phyloP scores from a whole-genome alignment of 2,888 invertebrate species.

The Parnassius mnemosyne region DNA sequence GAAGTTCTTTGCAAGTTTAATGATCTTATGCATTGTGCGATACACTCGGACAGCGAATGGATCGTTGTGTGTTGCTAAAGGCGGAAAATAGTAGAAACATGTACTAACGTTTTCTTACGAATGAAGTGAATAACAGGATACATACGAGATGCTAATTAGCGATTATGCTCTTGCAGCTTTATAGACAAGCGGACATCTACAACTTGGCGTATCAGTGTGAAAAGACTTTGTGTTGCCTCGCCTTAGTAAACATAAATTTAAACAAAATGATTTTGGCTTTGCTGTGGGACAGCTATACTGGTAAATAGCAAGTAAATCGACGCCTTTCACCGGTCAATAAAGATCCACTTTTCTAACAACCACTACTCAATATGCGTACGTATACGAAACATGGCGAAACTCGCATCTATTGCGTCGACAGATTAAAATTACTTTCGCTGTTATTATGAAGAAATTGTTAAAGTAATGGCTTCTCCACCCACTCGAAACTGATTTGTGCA shows the following conservation, averaged over 20 bases:
- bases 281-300: conserved; percentile 44
- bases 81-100: conserved; percentile 22
- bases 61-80: not conserved
- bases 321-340: conserved; percentile 66
- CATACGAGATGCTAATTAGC: conserved; percentile 24
- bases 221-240: conserved; percentile 42
- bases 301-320: conserved; percentile 39
- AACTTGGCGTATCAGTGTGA: conserved; percentile 21
- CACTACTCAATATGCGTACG: conserved; percentile 46
- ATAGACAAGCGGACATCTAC: conserved; percentile 20
- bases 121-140: conserved; percentile 22
- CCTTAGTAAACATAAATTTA: conserved; percentile 50
- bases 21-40: not conserved
- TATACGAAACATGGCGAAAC: conserved; percentile 43
- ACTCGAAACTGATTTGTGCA: conserved; percentile 18
- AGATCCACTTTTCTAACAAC: conserved; percentile 68
- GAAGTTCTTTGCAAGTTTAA: not conserved
- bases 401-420: conserved; percentile 42
- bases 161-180: conserved; percentile 23
- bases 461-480: conserved; percentile 17
- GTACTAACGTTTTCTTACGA: conserved; percentile 10
- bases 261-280: conserved; percentile 45
- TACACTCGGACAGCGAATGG: too few relatives aligned
- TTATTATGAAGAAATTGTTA: conserved; percentile 20
- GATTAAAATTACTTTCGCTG: conserved; percentile 40